Evolutionary conservation across 2,888 invertebrate species (phyloP).

Genomic region (Blomia tropicalis): DNA sequence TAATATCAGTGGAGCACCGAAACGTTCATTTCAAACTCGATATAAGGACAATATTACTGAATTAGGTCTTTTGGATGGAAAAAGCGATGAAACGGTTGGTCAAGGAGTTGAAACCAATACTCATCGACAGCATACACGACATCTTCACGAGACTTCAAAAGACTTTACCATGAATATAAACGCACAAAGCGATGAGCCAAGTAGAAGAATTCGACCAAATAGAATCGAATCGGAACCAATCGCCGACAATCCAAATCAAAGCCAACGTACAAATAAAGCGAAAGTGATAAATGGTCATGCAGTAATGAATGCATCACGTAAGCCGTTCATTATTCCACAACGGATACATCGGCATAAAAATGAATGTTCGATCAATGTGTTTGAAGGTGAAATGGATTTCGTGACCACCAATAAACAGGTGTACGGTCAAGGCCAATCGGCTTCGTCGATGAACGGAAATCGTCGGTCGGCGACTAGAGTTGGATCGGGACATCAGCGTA

Average conservation of each 20-base stretch:
- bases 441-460: not conserved
- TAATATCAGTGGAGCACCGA: not conserved
- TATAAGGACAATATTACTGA: constrained; percentile 19
- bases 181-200: not conserved
- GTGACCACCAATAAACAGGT: constrained; percentile 13
- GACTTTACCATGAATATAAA: not conserved
- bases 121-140: not conserved
- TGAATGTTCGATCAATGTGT: constrained; percentile 18
- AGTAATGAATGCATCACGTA: not conserved
- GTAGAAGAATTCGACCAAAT: not conserved
- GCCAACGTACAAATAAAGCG: not conserved
- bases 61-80: constrained; percentile 10
- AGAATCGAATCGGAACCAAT: not conserved
- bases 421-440: not conserved
- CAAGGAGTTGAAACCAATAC: not conserved
- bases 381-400: constrained; percentile 25
- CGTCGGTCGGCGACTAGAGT: not conserved
- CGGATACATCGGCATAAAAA: constrained; percentile 21
- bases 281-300: not conserved
- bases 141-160: constrained; percentile 7
- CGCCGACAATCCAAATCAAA: not conserved
- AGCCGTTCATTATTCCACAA: constrained; percentile 16
- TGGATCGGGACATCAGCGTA: constrained; percentile 10
- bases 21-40: not conserved
- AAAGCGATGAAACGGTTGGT: not conserved